Base-by-base conservation (phyloP, 2,888 invertebrate species). In the Plusia festucae region DNA sequence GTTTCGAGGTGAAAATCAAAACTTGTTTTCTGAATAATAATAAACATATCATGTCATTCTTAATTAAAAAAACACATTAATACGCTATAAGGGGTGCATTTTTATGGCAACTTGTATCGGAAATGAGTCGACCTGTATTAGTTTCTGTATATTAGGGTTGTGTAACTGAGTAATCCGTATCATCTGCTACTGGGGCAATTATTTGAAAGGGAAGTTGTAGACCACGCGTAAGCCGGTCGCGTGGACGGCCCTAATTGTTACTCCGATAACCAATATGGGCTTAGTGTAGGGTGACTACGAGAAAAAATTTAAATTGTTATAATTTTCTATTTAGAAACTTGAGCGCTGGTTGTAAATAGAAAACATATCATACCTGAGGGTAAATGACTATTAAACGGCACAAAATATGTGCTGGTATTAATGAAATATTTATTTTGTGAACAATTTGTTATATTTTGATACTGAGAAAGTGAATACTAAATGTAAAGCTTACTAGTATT, bases 131-230 rank as follows among this genome's bases (percentile, higher is more conserved):
- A 84, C 84, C 85, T 84, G 88, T 84, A 87, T 89, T 82, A 84
- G 76, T 81, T 83, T 83, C 76, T 73, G 77, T 83, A 81, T 80
- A 82, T 72, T 83, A 87, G 88, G 88, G 75, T 70, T 73, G 80
- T 85, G 79, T 68, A 57, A 70, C 63, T 60, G 72, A 74, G 82
- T 95, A 95, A 95, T 93, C 94, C 94, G 89, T 91, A 93, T 95
- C 94, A 94, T 95, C 94, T 94, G 94, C 93, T 93, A 86, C 94
- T 87, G 86, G 85, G 88, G 93, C 93, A 94, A 95, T 94, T 94
- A 94, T 94, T 93, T 93, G 91, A 91, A 90, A 92, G 93, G 94
- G 91, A 89, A 87, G 86, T 84, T 81, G 68, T 81, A 87, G 86
- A 85, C 83, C 87, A 88, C 86, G 83, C 82, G 84, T 93, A 94